Conservation (phyloP, 1,140 invertebrate species). For the Bicyclus anynana region DNA sequence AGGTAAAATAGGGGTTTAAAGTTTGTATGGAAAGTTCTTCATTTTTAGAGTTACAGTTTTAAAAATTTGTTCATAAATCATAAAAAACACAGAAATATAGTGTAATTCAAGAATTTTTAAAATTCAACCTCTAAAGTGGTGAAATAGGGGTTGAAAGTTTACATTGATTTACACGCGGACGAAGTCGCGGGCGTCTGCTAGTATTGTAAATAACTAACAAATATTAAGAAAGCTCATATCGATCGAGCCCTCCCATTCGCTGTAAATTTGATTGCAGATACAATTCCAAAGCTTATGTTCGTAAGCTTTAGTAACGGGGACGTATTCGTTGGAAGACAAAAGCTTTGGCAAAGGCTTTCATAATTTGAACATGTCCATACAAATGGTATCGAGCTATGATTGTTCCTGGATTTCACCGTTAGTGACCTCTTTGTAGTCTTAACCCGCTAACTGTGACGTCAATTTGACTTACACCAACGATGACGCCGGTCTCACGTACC, state of each 20-base stretch:
- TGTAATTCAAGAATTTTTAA: too few species aligned
- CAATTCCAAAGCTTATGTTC: slow-evolving; percentile 17
- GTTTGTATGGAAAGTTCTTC: too few species aligned
- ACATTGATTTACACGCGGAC: too few species aligned
- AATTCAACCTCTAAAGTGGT: too few species aligned
- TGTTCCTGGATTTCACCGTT: background rate
- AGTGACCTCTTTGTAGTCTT: background rate
- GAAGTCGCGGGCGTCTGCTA: too few species aligned
- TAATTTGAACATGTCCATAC: background rate
- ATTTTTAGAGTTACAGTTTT: too few species aligned
- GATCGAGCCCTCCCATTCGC: slow-evolving; percentile 37
- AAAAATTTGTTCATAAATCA: too few species aligned
- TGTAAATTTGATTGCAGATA: slow-evolving; percentile 63
- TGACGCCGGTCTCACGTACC: too few species aligned
- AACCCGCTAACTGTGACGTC: background rate
- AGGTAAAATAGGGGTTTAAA: too few species aligned
- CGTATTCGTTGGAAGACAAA: background rate
- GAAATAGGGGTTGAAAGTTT: too few species aligned
- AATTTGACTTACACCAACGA: background rate
- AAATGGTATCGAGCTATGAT: background rate
- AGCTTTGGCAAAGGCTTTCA: background rate
- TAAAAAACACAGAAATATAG: too few species aligned
- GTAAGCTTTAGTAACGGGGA: background rate
- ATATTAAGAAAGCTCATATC: slow-evolving; percentile 44
- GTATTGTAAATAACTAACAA: too few species aligned